These are phyloP conservation scores for Apodemus agrarius DNA, from an alignment of 2,797 vertebrate species.

Conservation along the genomic window DNA sequence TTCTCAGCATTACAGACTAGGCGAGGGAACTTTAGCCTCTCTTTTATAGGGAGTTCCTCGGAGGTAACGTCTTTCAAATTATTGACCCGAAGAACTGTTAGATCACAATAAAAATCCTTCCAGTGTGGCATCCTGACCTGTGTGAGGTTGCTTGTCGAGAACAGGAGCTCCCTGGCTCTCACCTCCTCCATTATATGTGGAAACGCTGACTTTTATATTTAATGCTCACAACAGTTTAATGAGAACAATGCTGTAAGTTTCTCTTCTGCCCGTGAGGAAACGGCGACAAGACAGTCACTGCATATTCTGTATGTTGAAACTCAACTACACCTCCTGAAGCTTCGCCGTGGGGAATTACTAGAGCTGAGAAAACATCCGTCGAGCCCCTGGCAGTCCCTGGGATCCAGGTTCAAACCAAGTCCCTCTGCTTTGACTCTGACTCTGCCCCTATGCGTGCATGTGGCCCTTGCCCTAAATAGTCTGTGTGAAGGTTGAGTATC, in stretches of 20 bases:
- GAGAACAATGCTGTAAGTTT: constrained; percentile 23
- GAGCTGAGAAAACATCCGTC: constrained; percentile 20
- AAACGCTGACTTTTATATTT: constrained; percentile 23
- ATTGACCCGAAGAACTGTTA: constrained; percentile 2
- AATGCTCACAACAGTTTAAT: not conserved
- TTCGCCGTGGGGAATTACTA: constrained; percentile 32
- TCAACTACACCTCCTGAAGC: not conserved
- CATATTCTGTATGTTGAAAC: not conserved
- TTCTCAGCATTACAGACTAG: not conserved
- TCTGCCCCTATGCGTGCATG: not conserved
- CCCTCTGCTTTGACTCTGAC: not conserved
- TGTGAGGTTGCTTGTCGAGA: not conserved
- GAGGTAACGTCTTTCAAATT: constrained; percentile 15
- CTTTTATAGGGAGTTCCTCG: not conserved
- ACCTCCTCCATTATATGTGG: not conserved
- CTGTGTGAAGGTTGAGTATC: not conserved
- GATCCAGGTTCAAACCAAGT: not conserved
- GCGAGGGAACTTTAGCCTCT: constrained; percentile 4
- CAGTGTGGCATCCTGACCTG: not conserved
- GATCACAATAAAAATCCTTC: constrained; percentile 27
- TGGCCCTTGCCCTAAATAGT: not conserved
- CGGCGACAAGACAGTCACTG: not conserved
- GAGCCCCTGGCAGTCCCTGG: not conserved
- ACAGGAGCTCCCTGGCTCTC: not conserved
- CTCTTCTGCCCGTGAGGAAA: constrained; percentile 10